phyloP scores from a whole-genome alignment of 2,113 vertebrate genomes.

The Salvelinus fontinalis region DNA sequence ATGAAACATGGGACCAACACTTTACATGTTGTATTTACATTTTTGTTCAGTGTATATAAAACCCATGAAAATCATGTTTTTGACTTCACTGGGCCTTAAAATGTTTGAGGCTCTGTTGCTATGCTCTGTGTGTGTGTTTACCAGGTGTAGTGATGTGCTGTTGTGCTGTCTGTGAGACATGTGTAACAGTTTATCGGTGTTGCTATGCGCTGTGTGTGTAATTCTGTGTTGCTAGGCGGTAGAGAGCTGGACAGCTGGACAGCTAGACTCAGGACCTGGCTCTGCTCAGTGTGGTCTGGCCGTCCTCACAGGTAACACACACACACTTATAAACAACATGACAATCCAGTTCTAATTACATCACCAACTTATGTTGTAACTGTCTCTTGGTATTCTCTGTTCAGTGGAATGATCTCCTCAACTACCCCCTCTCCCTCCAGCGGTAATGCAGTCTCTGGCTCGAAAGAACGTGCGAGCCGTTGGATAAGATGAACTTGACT shows the following conservation, averaged over 20 bases:
- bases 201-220: too few species aligned
- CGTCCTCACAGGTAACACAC: slow-evolving; percentile 86
- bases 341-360: not conserved
- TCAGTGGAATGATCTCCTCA: too few species aligned
- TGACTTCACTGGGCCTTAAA: too few species aligned
- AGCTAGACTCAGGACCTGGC: slow-evolving; percentile 82
- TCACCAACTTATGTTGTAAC: not conserved
- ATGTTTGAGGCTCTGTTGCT: not conserved
- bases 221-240: slow-evolving; percentile 71
- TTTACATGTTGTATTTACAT: too few species aligned
- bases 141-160: slow-evolving; percentile 72
- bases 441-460: slow-evolving; percentile 75
- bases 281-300: slow-evolving; percentile 87
- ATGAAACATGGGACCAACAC: too few species aligned
- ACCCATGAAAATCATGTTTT: too few species aligned
- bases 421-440: slow-evolving; percentile 10
- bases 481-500: slow-evolving; percentile 77
- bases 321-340: slow-evolving; percentile 4
- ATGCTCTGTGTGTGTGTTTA: slow-evolving; percentile 17
- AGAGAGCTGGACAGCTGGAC: slow-evolving; percentile 83
- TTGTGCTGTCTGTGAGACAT: too few species aligned
- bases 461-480: slow-evolving; percentile 81
- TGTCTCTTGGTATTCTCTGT: too few species aligned
- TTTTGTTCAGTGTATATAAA: too few species aligned
- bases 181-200: too few species aligned